Conservation (phyloP, 2,113 vertebrate species). For the Pholis gunnellus region DNA sequence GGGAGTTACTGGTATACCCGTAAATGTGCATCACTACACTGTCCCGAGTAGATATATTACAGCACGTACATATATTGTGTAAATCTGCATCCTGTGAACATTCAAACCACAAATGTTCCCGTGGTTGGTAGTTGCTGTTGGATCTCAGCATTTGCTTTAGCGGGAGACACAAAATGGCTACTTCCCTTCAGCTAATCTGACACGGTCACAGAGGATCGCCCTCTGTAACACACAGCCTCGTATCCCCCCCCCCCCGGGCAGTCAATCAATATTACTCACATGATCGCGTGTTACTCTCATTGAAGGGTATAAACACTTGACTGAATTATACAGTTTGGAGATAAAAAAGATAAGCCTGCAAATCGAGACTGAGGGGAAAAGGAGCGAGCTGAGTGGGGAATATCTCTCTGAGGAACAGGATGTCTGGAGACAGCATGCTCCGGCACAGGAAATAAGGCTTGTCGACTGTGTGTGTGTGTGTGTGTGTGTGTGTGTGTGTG, state of each 20-base stretch:
- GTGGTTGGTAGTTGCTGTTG: background rate
- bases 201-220: background rate
- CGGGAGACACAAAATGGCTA: slow-evolving; percentile 31
- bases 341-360: slow-evolving; percentile 10
- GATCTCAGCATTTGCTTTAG: background rate
- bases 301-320: slow-evolving; percentile 6
- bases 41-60: background rate
- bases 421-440: slow-evolving; percentile 61
- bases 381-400: slow-evolving; percentile 20
- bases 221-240: background rate
- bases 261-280: slow-evolving; percentile 38
- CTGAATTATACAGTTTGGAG: slow-evolving; percentile 9
- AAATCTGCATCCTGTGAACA: background rate
- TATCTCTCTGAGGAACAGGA: slow-evolving; percentile 65
- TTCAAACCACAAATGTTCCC: background rate
- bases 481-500: slow-evolving; percentile 37
- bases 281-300: background rate
- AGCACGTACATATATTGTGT: background rate
- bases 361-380: background rate
- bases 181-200: background rate
- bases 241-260: background rate
- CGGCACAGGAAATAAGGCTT: slow-evolving; percentile 66
- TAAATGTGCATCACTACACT: background rate
- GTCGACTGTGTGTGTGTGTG: slow-evolving; percentile 33
- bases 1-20: background rate